Percentiles rank a stretch among this genome's conserved stretches.
Evolutionary conservation across 2,797 vertebrate genomes (phyloP).

Genomic region (Amblyopsis hoosieri): DNA sequence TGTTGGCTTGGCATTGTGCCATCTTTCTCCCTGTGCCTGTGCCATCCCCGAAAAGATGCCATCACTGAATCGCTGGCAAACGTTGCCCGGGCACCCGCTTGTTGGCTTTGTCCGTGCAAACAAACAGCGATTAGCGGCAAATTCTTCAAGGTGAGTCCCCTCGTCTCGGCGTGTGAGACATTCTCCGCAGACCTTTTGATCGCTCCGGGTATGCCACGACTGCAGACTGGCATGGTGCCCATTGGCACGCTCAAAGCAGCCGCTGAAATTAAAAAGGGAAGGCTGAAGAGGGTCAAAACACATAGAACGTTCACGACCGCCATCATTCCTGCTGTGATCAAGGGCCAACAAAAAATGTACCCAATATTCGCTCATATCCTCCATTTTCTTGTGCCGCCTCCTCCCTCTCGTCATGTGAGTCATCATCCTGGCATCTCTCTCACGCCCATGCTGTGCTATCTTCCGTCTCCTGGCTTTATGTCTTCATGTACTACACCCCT

Average conservation of each 20-base stretch:
- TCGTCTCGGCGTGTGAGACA: conserved; percentile 44
- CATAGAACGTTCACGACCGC: conserved; percentile 20
- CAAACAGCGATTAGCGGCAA: conserved; percentile 59
- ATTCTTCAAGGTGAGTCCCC: conserved; percentile 65
- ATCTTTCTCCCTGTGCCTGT: conserved; percentile 58
- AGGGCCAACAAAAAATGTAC: conserved; percentile 22
- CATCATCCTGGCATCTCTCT: conserved; percentile 55
- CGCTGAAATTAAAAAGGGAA: conserved; percentile 31
- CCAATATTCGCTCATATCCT: conserved; percentile 24
- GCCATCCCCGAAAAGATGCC: conserved; percentile 58
- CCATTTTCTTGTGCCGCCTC: conserved; percentile 32
- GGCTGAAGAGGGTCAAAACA: conserved; percentile 26
- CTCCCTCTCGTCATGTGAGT: conserved; percentile 28
- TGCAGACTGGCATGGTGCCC: conserved; percentile 61
- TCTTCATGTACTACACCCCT: conserved; percentile 39
- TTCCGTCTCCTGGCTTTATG: conserved; percentile 20
- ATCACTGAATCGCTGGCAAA: conserved; percentile 61
- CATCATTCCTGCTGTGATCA: conserved; percentile 24
- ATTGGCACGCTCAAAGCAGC: conserved; percentile 52
- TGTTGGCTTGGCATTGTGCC: conserved; percentile 67
- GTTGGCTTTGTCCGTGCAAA: conserved; percentile 65
- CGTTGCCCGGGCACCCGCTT: conserved; percentile 57
- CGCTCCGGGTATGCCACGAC: conserved; percentile 33
- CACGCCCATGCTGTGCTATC: conserved; percentile 32
- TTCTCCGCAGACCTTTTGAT: conserved; percentile 34